These are phyloP conservation scores for Holcopasites calliopsidis DNA, from an alignment of 1,140 invertebrate species.

Conservation along the genomic window DNA sequence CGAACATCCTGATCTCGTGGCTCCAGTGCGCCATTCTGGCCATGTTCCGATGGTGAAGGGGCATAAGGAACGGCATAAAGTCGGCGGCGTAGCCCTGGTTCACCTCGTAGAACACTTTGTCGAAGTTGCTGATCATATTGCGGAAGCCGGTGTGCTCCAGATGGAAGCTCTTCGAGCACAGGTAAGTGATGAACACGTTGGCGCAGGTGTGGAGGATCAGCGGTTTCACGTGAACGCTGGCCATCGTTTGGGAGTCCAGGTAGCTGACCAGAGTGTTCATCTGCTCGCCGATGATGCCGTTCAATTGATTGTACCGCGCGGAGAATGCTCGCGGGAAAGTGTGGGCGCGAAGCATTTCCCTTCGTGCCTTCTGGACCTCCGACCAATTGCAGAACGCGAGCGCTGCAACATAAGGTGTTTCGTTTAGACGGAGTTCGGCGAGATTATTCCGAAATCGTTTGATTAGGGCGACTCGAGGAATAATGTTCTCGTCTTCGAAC, in stretches of 20 bases:
- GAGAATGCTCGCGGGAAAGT: constrained; percentile 88
- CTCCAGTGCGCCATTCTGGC: constrained; percentile 85
- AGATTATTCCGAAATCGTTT: too few relatives aligned
- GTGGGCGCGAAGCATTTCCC: constrained; percentile 88
- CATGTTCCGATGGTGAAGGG: constrained; percentile 86
- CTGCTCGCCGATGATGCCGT: constrained; percentile 83
- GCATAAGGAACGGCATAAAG: constrained; percentile 91
- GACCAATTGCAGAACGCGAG: constrained; percentile 93
- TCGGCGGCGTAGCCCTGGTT: constrained; percentile 94
- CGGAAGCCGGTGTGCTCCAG: constrained; percentile 84
- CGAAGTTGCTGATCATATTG: constrained; percentile 86
- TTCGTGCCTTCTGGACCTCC: constrained; percentile 87
- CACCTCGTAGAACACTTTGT: constrained; percentile 93
- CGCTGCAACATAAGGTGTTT: constrained; percentile 82
- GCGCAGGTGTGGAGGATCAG: constrained; percentile 85
- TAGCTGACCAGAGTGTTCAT: constrained; percentile 81
- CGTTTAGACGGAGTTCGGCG: background rate
- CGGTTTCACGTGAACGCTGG: constrained; percentile 80
- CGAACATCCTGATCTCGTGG: constrained; percentile 86
- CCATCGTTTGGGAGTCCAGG: constrained; percentile 72
- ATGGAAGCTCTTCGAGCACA: constrained; percentile 88
- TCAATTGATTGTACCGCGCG: constrained; percentile 84
- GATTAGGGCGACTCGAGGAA: too few relatives aligned
- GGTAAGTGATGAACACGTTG: constrained; percentile 92
- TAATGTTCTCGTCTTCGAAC: too few relatives aligned